Conservation (phyloP, 2,113 vertebrate genomes). For the Trochalopteron elliotii region DNA sequence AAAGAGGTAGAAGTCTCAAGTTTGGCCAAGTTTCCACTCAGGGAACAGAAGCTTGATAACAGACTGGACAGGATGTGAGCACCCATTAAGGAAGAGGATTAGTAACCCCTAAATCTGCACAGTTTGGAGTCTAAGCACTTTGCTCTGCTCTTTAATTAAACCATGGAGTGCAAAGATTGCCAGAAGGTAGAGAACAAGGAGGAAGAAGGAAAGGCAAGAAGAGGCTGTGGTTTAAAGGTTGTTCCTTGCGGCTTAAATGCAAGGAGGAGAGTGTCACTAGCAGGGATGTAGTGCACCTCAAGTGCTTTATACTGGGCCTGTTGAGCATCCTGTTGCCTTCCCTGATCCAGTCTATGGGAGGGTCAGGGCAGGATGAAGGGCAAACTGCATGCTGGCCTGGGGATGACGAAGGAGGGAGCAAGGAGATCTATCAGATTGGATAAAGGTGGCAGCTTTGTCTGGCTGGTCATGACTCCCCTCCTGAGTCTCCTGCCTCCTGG, state of each 20-base stretch:
- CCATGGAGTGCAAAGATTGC: not conserved
- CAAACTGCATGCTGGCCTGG: accelerated
- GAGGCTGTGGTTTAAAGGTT: not conserved
- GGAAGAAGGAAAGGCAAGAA: not conserved
- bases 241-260: not conserved
- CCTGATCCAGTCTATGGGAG: not conserved
- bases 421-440: not conserved
- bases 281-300: not conserved
- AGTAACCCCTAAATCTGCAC: slow-evolving; percentile 29
- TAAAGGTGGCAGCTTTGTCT: not conserved
- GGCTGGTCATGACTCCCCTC: not conserved
- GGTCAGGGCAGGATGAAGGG: not conserved
- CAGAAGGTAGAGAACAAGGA: slow-evolving; percentile 2
- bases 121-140: slow-evolving; percentile 25
- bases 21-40: slow-evolving; percentile 11
- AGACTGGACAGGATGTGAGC: slow-evolving; percentile 20
- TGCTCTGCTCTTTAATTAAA: slow-evolving; percentile 34
- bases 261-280: not conserved
- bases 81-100: slow-evolving; percentile 19
- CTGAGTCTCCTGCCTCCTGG: not conserved
- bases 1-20: not conserved
- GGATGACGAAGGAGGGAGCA: not conserved
- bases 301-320: not conserved
- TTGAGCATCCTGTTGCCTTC: not conserved
- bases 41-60: not conserved